A percentile compares a stretch with the other conserved stretches of the same genome.
Evolutionary conservation across 2,113 vertebrate species (phyloP).

Genomic region (Climacteris rufus): DNA sequence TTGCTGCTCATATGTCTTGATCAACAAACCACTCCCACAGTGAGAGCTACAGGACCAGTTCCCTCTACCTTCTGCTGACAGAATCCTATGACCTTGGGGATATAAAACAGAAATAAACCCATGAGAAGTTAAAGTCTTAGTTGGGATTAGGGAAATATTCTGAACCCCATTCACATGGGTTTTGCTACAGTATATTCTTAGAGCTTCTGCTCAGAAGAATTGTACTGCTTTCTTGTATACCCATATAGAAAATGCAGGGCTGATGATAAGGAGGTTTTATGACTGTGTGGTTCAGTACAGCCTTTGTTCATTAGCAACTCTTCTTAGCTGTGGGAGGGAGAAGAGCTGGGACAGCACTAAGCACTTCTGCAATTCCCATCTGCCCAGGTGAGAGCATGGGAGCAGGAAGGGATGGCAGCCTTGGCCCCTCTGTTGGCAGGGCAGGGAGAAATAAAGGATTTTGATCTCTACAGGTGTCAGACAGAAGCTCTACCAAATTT

Average conservation of each 20-base stretch:
- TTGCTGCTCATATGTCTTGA: not conserved
- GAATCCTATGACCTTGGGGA: not conserved
- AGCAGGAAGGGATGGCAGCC: not conserved
- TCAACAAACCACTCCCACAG: not conserved
- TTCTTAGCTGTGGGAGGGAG: not conserved
- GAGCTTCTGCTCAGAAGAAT: not conserved
- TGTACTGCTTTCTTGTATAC: not conserved
- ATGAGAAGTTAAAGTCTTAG: not conserved
- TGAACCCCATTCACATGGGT: not conserved
- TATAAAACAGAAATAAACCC: not conserved
- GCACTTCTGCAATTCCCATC: not conserved
- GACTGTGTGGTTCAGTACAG: not conserved
- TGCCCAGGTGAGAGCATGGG: not conserved
- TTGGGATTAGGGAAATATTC: not conserved
- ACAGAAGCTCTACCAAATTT: not conserved
- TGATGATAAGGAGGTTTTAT: not conserved
- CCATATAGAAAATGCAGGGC: not conserved
- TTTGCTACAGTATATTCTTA: not conserved
- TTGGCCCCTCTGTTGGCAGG: not conserved
- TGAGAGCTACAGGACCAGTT: not conserved
- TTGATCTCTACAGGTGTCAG: not conserved
- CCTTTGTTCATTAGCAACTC: not conserved
- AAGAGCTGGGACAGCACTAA: fast-evolving
- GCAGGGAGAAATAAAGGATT: not conserved
- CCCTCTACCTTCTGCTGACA: not conserved